Evolutionary conservation across 2,113 vertebrate genomes (phyloP).

Genomic region (Siphamia tubifer): DNA sequence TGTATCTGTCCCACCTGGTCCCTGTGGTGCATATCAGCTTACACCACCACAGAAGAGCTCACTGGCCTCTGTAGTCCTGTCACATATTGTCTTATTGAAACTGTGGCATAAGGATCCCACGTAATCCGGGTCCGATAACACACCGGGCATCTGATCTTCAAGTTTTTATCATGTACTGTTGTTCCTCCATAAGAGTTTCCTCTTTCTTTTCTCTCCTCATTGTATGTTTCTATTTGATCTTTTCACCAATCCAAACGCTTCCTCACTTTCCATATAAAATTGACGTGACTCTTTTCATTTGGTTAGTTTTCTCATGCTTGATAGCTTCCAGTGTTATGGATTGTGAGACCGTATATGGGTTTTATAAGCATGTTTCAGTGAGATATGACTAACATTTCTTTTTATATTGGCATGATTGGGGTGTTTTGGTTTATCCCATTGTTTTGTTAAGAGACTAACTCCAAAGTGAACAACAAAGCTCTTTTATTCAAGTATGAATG

Average conservation of each 20-base stretch:
- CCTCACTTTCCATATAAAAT: too few relatives aligned
- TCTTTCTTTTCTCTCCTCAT: not conserved
- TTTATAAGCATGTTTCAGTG: conserved; percentile 12
- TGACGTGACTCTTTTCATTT: too few relatives aligned
- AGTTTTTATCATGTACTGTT: conserved; percentile 4
- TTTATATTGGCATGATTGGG: conserved; percentile 23
- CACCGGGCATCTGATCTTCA: not conserved
- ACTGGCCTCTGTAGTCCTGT: conserved; percentile 22
- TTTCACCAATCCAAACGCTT: too few relatives aligned
- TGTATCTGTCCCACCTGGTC: conserved; percentile 31
- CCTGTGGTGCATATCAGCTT: conserved; percentile 57
- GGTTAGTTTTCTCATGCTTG: not conserved
- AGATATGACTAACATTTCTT: not conserved
- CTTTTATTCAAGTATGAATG: not conserved
- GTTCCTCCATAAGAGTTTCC: not conserved
- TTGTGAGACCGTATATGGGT: not conserved
- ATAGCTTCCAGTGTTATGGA: not conserved
- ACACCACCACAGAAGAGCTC: conserved; percentile 38
- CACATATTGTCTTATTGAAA: conserved; percentile 27
- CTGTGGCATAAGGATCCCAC: conserved; percentile 6
- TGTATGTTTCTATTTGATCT: conserved; percentile 7
- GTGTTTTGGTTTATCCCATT: conserved; percentile 11
- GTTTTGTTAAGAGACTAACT: not conserved
- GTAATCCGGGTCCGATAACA: conserved; percentile 42
- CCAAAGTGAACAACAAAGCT: conserved; percentile 5